A percentile compares a stretch with the other conserved stretches of the same genome.
These are phyloP conservation scores for Hypomecis punctinalis DNA, from an alignment of 2,888 invertebrate species.

Conservation along the genomic window DNA sequence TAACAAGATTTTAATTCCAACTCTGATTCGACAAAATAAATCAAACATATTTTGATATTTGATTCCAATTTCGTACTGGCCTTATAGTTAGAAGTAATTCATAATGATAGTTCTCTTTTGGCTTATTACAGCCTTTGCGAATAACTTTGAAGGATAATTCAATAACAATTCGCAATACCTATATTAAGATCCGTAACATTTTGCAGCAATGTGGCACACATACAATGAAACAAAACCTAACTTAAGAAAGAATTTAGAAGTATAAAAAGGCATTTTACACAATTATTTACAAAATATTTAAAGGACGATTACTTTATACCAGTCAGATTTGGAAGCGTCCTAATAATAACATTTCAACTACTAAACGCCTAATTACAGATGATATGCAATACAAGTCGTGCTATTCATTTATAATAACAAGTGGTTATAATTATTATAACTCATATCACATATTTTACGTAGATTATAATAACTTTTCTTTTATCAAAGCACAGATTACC, in stretches of 20 bases:
- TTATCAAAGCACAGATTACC: slow-evolving; percentile 49
- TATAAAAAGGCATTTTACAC: slow-evolving; percentile 59
- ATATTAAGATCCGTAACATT: slow-evolving; percentile 5
- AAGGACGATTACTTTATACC: slow-evolving; percentile 49
- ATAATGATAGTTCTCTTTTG: no score
- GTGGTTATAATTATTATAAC: slow-evolving; percentile 73
- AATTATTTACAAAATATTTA: slow-evolving; percentile 43
- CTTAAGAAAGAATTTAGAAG: slow-evolving; percentile 52
- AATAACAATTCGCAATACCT: no score
- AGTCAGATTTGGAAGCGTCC: slow-evolving; percentile 60
- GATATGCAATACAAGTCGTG: slow-evolving; percentile 83
- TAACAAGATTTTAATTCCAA: no score
- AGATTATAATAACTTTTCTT: slow-evolving; percentile 70
- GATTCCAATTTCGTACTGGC: no score
- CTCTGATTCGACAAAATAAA: no score
- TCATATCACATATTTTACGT: slow-evolving; percentile 84
- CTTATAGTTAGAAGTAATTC: no score
- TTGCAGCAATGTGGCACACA: slow-evolving; percentile 1
- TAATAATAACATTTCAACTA: slow-evolving; percentile 53
- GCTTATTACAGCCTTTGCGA: no score
- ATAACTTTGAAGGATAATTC: no score
- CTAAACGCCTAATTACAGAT: slow-evolving; percentile 69
- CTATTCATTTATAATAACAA: slow-evolving; percentile 77
- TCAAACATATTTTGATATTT: no score
- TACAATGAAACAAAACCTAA: slow-evolving; percentile 10